Conservation (phyloP, 1,140 invertebrate species). For the Micrasema minimum region DNA sequence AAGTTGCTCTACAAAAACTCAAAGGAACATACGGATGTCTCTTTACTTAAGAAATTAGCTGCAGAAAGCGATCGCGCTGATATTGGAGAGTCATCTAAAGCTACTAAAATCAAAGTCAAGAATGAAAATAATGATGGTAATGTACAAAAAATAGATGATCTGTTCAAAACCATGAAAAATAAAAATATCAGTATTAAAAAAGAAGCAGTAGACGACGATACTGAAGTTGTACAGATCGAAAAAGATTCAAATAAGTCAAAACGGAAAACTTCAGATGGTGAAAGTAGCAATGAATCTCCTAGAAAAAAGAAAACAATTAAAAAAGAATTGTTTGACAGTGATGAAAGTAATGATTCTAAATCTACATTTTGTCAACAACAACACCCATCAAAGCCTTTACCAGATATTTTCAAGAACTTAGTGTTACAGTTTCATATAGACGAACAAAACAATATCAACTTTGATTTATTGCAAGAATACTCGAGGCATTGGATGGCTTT, state of each 20-base stretch:
- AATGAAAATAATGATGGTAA: constrained; percentile 9
- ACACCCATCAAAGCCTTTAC: constrained; percentile 9
- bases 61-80: constrained; percentile 52
- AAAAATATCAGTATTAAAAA: constrained; percentile 2
- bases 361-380: neutral
- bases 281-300: constrained; percentile 52
- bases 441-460: constrained; percentile 60
- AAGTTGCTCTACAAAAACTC: constrained; percentile 74
- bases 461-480: constrained; percentile 58
- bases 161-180: constrained; percentile 5
- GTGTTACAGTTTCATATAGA: constrained; percentile 59
- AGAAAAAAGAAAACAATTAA: constrained; percentile 30
- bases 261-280: constrained; percentile 47
- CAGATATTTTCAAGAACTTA: constrained; percentile 56
- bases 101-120: constrained; percentile 26
- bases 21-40: constrained; percentile 74
- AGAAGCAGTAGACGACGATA: neutral
- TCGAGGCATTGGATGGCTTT: constrained; percentile 68
- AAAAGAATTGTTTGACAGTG: neutral
- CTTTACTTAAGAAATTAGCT: constrained; percentile 67
- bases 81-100: constrained; percentile 46
- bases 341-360: constrained; percentile 5
- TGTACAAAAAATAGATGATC: constrained; percentile 1
- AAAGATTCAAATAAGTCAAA: constrained; percentile 41
- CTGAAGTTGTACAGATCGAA: neutral